phyloP scores from a whole-genome alignment of 1,140 invertebrate genomes.

The Drosophila nikananu region DNA sequence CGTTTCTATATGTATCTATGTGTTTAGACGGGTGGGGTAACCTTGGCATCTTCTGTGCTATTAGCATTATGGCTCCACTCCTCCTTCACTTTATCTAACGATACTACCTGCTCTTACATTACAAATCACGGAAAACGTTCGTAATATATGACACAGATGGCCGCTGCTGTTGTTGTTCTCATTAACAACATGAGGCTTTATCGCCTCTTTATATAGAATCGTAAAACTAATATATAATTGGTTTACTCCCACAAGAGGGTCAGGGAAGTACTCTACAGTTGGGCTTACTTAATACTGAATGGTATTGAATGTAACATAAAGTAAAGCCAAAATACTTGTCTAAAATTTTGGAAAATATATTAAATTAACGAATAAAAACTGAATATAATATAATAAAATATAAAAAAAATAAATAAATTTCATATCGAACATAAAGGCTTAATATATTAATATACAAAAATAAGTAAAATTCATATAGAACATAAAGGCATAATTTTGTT shows the following conservation, averaged over 20 bases:
- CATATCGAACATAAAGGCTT: no score
- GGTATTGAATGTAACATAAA: no score
- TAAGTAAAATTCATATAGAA: no score
- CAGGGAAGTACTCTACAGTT: not conserved
- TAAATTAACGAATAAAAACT: no score
- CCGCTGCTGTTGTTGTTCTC: slow-evolving; percentile 52
- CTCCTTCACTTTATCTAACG: slow-evolving; percentile 11
- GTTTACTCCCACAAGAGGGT: slow-evolving; percentile 49
- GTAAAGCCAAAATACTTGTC: no score
- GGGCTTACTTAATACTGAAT: not conserved
- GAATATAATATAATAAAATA: no score
- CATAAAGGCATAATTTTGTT: not conserved
- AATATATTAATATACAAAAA: no score
- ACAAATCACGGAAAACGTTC: slow-evolving; percentile 48
- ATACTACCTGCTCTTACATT: slow-evolving; percentile 18
- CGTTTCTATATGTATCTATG: slow-evolving; percentile 8
- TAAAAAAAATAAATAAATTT: no score
- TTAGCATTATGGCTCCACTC: slow-evolving; percentile 23
- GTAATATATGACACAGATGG: slow-evolving; percentile 55
- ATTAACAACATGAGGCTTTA: slow-evolving; percentile 46
- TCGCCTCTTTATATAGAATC: slow-evolving; percentile 23
- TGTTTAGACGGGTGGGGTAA: not conserved
- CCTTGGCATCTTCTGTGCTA: slow-evolving; percentile 7
- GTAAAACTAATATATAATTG: slow-evolving; percentile 50
- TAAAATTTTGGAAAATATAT: no score